These are phyloP conservation scores for Sarotherodon lohbergeri DNA, from an alignment of 2,113 vertebrate genomes.

Conservation along the genomic window DNA sequence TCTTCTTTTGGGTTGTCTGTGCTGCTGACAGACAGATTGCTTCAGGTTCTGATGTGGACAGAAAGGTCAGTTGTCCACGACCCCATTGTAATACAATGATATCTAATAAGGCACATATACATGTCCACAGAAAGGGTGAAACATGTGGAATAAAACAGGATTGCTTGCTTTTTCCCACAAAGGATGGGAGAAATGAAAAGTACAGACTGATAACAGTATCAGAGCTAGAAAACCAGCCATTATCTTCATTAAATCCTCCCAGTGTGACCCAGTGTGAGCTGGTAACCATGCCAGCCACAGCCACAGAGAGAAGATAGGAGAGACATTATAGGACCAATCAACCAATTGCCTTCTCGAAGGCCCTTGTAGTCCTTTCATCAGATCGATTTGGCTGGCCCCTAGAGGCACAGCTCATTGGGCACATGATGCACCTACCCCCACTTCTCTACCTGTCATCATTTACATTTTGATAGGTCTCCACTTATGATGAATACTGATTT, in stretches of 20 bases:
- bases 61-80: neutral
- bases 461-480: slow-evolving; percentile 56
- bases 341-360: neutral
- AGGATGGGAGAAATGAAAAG: neutral
- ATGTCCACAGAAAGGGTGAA: neutral
- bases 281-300: neutral
- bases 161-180: neutral
- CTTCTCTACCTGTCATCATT: slow-evolving; percentile 38
- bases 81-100: neutral
- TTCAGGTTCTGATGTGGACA: neutral
- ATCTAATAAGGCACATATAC: neutral
- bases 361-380: neutral
- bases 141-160: neutral
- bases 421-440: slow-evolving; percentile 17
- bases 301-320: neutral
- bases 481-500: slow-evolving; percentile 28
- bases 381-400: slow-evolving; percentile 57
- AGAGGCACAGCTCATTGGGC: slow-evolving; percentile 56
- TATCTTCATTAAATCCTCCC: slow-evolving; percentile 11
- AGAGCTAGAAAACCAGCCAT: neutral
- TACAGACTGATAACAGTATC: neutral
- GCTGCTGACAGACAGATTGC: neutral
- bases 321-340: neutral
- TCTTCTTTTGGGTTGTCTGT: neutral
- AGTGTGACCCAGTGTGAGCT: neutral